Evolutionary conservation across 2,888 invertebrate species (phyloP).

Genomic region (Congeria kusceri): DNA sequence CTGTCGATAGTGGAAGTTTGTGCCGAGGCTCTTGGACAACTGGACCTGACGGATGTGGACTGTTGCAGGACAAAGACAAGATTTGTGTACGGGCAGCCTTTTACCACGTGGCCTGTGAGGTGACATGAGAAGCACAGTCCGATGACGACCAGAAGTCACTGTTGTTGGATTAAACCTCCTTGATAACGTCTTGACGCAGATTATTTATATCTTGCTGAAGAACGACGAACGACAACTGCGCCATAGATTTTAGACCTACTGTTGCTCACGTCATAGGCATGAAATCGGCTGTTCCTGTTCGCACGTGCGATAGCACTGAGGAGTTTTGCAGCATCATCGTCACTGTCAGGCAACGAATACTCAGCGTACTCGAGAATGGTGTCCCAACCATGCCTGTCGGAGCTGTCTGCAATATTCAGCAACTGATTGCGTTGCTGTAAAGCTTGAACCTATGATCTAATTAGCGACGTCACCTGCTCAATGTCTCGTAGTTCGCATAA

Average conservation of each 20-base stretch:
- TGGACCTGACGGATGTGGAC: neutral
- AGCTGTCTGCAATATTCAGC: slow-evolving; percentile 22
- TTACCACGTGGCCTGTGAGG: slow-evolving; percentile 9
- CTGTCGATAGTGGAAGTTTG: no score
- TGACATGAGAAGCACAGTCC: slow-evolving; percentile 10
- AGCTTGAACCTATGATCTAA: neutral
- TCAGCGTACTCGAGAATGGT: slow-evolving; percentile 16
- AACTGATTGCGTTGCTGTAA: slow-evolving; percentile 15
- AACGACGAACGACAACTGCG: neutral
- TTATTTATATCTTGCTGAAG: neutral
- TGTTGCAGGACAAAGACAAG: neutral
- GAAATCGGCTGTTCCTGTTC: neutral
- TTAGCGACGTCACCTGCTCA: no score
- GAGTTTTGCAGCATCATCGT: slow-evolving; percentile 22
- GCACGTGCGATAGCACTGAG: slow-evolving; percentile 16
- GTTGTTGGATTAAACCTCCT: neutral
- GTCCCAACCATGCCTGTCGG: slow-evolving; percentile 27
- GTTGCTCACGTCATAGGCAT: neutral
- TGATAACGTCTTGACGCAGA: neutral
- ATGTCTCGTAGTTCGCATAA: no score
- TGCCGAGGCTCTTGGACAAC: no score
- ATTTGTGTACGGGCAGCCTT: slow-evolving; percentile 17
- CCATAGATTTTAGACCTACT: neutral
- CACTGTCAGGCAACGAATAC: slow-evolving; percentile 11
- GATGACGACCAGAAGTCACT: neutral